Evolutionary conservation across 2,888 invertebrate genomes (phyloP), one percentile per base, ranked within the genome.

Genomic region (Schizaphis graminum): DNA sequence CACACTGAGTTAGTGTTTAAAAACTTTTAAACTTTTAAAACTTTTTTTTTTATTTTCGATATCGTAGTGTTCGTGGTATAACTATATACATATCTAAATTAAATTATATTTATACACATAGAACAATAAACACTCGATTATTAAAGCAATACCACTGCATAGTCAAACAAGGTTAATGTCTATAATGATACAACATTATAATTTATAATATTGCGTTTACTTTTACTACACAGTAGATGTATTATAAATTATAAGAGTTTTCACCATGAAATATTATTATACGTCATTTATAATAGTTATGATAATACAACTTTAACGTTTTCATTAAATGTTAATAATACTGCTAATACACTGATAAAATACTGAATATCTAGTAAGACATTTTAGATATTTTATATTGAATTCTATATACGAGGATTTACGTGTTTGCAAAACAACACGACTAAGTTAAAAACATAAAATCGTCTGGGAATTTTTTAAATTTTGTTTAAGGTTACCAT

Each of bases 401-500:
- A 21, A 21, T 77, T 77, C 35, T 21, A 7, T 77, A 7, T 77
- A 77, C 21, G 16, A 8, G 77, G 3, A 35, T 77, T 21, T 77
- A 35, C 35, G 35, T 77, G 77, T 77, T 77, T 21, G 35, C 21
- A 35, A 67, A 21, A 77, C 21, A 77, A 35, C 35, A 35, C 77
- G 21, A 21, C 16, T 3, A n/a, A n/a, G 8, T 88, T 53, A 53
- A 35, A 53, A 53, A 77, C 35, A 88, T 24, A 35, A 53, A 88
- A 53, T 53, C 88, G 49, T n/a, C 87, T 28, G 47, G 28, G n/a
- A 87, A 53, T 49, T 49, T n/a, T 28, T 49, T 10, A 49, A 87
- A 87, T 87, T 35, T 21, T 49, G 87, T 87, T 87, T 87, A 87
- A 87, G 87, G 87, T 87, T 53, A 87, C 21, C n/a, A 87, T 53